Evolutionary conservation across 2,113 vertebrate genomes (phyloP), one percentile per base, ranked within the genome.

Genomic region (Syngnathoides biaculeatus): DNA sequence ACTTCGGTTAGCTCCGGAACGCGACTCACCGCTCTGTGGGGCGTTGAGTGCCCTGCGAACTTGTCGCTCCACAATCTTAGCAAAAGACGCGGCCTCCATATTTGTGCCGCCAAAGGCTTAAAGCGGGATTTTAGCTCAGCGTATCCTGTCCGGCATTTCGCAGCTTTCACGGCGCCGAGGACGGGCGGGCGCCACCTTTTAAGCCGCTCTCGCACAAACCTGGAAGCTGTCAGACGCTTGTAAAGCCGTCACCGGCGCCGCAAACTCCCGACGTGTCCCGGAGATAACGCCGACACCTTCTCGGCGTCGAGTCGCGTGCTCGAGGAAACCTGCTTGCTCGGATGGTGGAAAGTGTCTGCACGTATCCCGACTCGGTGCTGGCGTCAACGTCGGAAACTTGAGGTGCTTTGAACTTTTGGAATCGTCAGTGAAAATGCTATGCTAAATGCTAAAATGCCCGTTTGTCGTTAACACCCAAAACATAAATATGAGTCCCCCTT

Each of bases 11-110:
- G 22, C 73, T 66, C 55, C 62, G 39, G 64, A 30, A 50, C 24
- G 39, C n/a, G 24, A 90, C 89, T 90, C 72, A 90, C 89, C 86
- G 14, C 57, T n/a, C 38, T 71, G 48, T 47, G 1, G 59, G 24
- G 72, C 55, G 40, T 88, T 88, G 24, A 89, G 45, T 13, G 68
- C 82, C 69, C 72, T 87, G 13, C 84, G 81, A 13, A 90, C 67
- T 26, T 40, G 83, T 45, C 65, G 80, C 69, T 87, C 86, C 81
- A 90, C 75, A 72, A 87, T 84, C 79, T 71, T 80, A 39, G 79
- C 84, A 65, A 90, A 80, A 55, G 81, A 78, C 3, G 10, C 1
- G 1, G 43, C 12, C 35, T 89, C 89, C 88, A 87, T 84, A 38
- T 53, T 59, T 63, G 58, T 12, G 39, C 13, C 22, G 58, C 52